These are phyloP conservation scores for Prionailurus viverrinus DNA, from an alignment of 2,113 vertebrate genomes.

Conservation along the genomic window DNA sequence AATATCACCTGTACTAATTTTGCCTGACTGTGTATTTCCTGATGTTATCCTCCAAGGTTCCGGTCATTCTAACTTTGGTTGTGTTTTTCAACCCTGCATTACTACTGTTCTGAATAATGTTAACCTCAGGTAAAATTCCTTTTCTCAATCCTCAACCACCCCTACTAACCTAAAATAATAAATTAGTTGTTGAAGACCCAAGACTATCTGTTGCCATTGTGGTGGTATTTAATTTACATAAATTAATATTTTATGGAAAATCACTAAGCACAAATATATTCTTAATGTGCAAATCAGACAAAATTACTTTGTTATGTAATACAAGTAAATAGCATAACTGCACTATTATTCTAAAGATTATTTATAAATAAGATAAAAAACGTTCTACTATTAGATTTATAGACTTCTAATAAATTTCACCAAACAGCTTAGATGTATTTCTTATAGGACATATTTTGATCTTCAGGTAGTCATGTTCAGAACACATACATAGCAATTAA, in stretches of 20 bases:
- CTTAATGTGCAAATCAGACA: not conserved
- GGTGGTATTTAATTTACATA: not conserved
- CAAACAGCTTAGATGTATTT: not conserved
- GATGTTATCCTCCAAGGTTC: not conserved
- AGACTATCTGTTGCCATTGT: accelerated
- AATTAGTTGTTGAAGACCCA: not conserved
- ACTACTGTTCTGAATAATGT: not conserved
- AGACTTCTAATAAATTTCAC: not conserved
- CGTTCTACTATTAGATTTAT: not conserved
- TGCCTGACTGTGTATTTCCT: not conserved
- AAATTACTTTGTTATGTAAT: not conserved
- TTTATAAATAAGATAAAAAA: not conserved
- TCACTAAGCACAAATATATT: not conserved
- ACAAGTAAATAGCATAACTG: accelerated
- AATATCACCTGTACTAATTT: not conserved
- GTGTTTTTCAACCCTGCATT: not conserved
- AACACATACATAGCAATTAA: constrained; percentile 49
- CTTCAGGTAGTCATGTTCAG: constrained; percentile 13
- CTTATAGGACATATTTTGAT: constrained; percentile 45
- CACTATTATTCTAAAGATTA: not conserved
- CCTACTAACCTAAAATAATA: not conserved
- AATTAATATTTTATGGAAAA: constrained; percentile 15
- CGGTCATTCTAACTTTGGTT: not conserved
- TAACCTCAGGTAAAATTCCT: not conserved
- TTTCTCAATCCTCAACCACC: not conserved